Base-by-base conservation (phyloP, 2,797 vertebrate species). In the Geotrypetes seraphini region DNA sequence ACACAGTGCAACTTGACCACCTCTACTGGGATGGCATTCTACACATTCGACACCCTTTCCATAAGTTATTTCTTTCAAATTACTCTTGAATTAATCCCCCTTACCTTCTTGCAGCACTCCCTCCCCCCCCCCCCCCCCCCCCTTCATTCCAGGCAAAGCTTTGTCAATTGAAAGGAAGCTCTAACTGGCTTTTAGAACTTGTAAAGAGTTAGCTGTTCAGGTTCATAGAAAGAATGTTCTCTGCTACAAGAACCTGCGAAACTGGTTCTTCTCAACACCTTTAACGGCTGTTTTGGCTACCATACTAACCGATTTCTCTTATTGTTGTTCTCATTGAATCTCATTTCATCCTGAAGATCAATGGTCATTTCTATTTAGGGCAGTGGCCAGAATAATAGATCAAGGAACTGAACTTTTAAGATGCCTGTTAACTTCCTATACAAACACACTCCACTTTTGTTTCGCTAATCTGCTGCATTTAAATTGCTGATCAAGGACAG, bases 391-490 rank as follows among this genome's bases (percentile, higher is more conserved):
- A 59, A 73, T 75, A 81, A 80, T 63, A 66, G 73, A 80, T 77
- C 70, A 58, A 39, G n/a, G 17, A 31, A 31, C 26, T 76, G 64
- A 73, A 79, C 75, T 83, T n/a, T 77, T 35, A 59, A 68, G 74
- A 77, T 66, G 75, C 55, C 73, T 61, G 64, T 60, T 83, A 80
- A 75, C 78, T 81, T 79, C 73, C 75, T 78, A 63, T 54, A 76
- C 69, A 80, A 84, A 77, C 73, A 79, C 51, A 69, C 73, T 81
- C 76, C 73, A 87, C 81, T 84, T 87, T 76, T 80, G 79, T 77
- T 71, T 78, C 60, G 53, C 80, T 86, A 85, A 90, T 87, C 85
- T 86, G 83, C n/a, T n/a, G n/a, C n/a, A n/a, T n/a, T n/a, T n/a
- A n/a, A n/a, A n/a, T n/a, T n/a, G n/a, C n/a, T n/a, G n/a, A n/a